Evolutionary conservation across 2,888 invertebrate genomes (phyloP).

Genomic region (Rhodophaea formosa): DNA sequence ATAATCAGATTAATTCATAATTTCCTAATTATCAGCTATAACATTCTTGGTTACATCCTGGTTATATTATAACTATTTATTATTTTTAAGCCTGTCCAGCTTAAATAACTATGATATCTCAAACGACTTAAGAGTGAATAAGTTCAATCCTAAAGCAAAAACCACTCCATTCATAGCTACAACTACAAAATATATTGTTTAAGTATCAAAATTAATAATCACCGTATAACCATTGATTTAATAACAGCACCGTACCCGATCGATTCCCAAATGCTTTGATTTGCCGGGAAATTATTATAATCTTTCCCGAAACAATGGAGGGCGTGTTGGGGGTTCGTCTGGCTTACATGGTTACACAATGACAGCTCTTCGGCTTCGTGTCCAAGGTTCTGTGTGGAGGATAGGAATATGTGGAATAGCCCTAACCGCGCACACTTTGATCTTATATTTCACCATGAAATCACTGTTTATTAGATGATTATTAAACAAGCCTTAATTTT

Average conservation of each 20-base stretch:
- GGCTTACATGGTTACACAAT: conserved; percentile 38
- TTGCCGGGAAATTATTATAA: conserved; percentile 76
- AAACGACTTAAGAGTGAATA: too few species aligned
- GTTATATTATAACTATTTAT: too few species aligned
- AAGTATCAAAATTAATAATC: conserved; percentile 41
- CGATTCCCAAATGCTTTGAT: conserved; percentile 76
- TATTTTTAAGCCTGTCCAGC: too few species aligned
- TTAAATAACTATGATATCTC: background rate
- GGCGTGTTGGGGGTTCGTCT: conserved; percentile 47
- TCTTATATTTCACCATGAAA: too few species aligned
- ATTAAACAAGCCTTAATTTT: too few species aligned
- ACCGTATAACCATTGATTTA: conserved; percentile 57
- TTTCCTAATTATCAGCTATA: too few species aligned
- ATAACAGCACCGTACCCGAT: conserved; percentile 64
- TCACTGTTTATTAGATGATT: too few species aligned
- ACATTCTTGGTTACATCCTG: too few species aligned
- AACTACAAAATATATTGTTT: too few species aligned
- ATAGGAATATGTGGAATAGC: conserved; percentile 40
- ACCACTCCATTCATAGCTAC: too few species aligned
- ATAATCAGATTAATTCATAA: too few species aligned
- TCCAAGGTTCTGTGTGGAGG: conserved; percentile 41
- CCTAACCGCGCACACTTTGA: conserved; percentile 26
- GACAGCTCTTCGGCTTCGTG: conserved; percentile 42
- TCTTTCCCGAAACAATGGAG: conserved; percentile 71
- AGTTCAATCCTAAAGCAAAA: too few species aligned